Evolutionary conservation across 2,797 vertebrate species (phyloP).

Genomic region (Ctenopoma multispine): DNA sequence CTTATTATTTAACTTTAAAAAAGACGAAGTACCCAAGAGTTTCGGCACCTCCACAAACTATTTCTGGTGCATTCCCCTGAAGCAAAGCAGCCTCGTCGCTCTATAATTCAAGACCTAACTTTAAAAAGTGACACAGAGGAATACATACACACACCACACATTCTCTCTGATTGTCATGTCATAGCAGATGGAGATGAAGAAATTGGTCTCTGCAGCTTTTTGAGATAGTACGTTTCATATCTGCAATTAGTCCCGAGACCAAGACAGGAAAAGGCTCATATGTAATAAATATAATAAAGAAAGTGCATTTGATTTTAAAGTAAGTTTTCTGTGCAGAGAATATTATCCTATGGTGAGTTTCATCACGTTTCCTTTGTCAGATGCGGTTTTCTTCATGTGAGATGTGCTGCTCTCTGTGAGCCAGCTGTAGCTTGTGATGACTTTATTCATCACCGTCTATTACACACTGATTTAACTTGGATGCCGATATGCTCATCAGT

Average conservation of each 20-base stretch:
- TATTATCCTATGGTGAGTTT: no score
- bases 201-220: not conserved
- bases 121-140: slow-evolving; percentile 32
- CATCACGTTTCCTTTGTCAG: slow-evolving; percentile 8
- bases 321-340: no score
- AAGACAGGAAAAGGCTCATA: no score
- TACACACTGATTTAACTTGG: slow-evolving; percentile 55
- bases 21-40: slow-evolving; percentile 27
- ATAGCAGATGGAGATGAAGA: slow-evolving; percentile 13
- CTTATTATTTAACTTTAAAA: slow-evolving; percentile 34
- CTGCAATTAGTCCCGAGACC: not conserved
- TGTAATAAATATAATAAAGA: no score
- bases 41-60: slow-evolving; percentile 47
- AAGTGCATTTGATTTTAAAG: no score
- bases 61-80: slow-evolving; percentile 54
- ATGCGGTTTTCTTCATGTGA: slow-evolving; percentile 37
- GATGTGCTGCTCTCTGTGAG: slow-evolving; percentile 37
- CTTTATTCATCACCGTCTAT: slow-evolving; percentile 66
- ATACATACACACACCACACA: slow-evolving; percentile 28
- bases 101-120: slow-evolving; percentile 64
- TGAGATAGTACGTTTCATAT: not conserved
- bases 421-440: slow-evolving; percentile 49
- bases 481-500: slow-evolving; percentile 66
- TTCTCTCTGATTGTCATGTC: slow-evolving; percentile 6
- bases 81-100: slow-evolving; percentile 45